Evolutionary conservation across 2,113 vertebrate species (phyloP).

Genomic region (Tringa solitaria): DNA sequence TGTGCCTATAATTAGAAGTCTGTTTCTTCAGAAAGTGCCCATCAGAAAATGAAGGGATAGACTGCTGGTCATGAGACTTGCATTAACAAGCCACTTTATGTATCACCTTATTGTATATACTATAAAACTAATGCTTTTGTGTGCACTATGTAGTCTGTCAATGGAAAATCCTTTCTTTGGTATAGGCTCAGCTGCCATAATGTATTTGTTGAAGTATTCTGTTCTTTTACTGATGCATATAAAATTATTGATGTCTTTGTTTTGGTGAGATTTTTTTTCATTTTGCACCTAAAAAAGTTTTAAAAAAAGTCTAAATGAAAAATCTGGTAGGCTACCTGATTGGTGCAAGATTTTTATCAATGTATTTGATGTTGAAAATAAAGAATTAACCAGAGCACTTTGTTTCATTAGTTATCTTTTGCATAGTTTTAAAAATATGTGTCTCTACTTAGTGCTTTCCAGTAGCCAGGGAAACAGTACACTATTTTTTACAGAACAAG

Average conservation of each 20-base stretch:
- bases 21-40: slow-evolving; percentile 65
- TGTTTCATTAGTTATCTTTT: neutral
- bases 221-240: slow-evolving; percentile 49
- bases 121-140: slow-evolving; percentile 54
- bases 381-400: slow-evolving; percentile 61
- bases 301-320: slow-evolving; percentile 38
- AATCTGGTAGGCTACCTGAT: slow-evolving; percentile 47
- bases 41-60: slow-evolving; percentile 56
- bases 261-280: slow-evolving; percentile 59
- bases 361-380: slow-evolving; percentile 80
- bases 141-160: slow-evolving; percentile 66
- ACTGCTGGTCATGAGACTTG: slow-evolving; percentile 66
- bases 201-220: slow-evolving; percentile 63
- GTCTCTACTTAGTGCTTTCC: neutral
- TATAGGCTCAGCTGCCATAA: slow-evolving; percentile 60
- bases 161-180: slow-evolving; percentile 65
- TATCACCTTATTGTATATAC: slow-evolving; percentile 67
- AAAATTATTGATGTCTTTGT: slow-evolving; percentile 54
- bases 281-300: slow-evolving; percentile 66
- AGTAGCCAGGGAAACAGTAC: neutral
- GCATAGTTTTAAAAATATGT: neutral
- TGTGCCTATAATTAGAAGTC: slow-evolving; percentile 61
- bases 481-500: neutral
- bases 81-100: slow-evolving; percentile 74
- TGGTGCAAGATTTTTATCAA: slow-evolving; percentile 72